Percentiles rank a stretch among this genome's conserved stretches.
Evolutionary conservation across 2,797 vertebrate genomes (phyloP).

Genomic region (Neoniphon sammara): DNA sequence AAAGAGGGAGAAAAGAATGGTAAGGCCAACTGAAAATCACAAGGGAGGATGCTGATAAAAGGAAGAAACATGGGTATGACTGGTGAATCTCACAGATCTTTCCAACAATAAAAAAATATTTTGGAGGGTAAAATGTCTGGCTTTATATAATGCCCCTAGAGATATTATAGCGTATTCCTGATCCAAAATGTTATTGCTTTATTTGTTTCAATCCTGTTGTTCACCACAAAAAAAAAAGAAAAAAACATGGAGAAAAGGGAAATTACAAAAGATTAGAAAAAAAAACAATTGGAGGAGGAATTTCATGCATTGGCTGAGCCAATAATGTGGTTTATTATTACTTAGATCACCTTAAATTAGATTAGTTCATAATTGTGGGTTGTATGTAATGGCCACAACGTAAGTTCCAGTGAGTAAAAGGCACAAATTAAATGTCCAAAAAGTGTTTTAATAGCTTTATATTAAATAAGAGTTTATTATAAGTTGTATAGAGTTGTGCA

Average conservation of each 20-base stretch:
- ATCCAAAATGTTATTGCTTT: not conserved
- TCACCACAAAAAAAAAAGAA: conserved; percentile 23
- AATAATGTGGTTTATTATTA: conserved; percentile 45
- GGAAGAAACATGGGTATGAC: not conserved
- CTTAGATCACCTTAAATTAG: conserved; percentile 23
- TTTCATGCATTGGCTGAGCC: conserved; percentile 43
- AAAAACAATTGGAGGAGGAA: not conserved
- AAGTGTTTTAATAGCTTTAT: not conserved
- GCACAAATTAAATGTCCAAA: not conserved
- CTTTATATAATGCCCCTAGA: not conserved
- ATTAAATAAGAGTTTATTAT: too few relatives aligned
- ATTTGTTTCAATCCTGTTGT: conserved; percentile 4
- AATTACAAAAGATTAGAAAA: not conserved
- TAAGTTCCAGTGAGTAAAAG: not conserved
- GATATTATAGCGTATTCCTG: not conserved
- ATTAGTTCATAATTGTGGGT: conserved; percentile 27
- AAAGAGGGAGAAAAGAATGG: conserved; percentile 14
- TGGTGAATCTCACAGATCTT: not conserved
- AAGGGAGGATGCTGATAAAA: conserved; percentile 3
- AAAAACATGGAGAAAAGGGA: not conserved
- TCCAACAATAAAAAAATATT: not conserved
- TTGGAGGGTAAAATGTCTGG: not conserved
- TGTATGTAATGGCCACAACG: not conserved
- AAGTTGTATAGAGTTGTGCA: too few relatives aligned
- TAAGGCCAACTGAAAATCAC: conserved; percentile 15